Base-by-base conservation (phyloP, 2,888 invertebrate species). In the Amitus sp. region DNA sequence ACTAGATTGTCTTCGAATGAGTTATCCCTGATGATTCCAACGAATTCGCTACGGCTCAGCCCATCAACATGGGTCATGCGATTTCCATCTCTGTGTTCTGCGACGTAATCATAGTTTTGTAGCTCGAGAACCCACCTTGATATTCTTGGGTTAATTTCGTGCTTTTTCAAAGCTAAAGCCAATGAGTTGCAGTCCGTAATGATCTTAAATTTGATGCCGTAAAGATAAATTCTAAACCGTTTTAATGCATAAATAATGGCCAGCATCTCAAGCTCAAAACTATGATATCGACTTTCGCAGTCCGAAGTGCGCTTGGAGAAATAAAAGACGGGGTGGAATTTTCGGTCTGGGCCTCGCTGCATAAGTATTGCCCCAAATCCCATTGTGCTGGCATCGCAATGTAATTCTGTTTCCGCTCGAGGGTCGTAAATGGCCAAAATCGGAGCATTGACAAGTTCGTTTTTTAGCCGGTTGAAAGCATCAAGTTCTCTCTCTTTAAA, bases 141-240 rank as follows among this genome's bases (percentile, higher is more conserved):
- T 7, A 62, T 50, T 7, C 48, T 47, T 2, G 53, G 34, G 1
- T 39, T 40, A 0, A 62, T 9, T 1, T 65, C 59, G 15, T 19
- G 40, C n/a, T 54, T 60, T 27, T 33, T 20, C 57, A 62, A 54
- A 1, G 57, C 62, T 13, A 47, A 47, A 2, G 56, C 42, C 17
- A 66, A 62, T 1, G 64, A 62, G n/a, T 50, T 19, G 52, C 68
- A 67, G 42, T 67, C 69, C 1, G 67, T 68, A 4, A 68, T 52
- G 34, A 66, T 66, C 39, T 62, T 68, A 33, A 69, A 66, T 37
- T 46, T 42, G 7, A 58, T 15, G 15, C 65, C 62, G 20, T 67
- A 23, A 1, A 67, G 47, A 43, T 66, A 68, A 9, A 51, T 47
- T 6, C 65, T 47, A 15, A 68, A 65, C 27, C 55, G 58, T 17